A percentile compares a stretch with the other conserved stretches of the same genome.
Conservation (phyloP, 2,888 invertebrate genomes). For the Gnatocerus cornutus region DNA sequence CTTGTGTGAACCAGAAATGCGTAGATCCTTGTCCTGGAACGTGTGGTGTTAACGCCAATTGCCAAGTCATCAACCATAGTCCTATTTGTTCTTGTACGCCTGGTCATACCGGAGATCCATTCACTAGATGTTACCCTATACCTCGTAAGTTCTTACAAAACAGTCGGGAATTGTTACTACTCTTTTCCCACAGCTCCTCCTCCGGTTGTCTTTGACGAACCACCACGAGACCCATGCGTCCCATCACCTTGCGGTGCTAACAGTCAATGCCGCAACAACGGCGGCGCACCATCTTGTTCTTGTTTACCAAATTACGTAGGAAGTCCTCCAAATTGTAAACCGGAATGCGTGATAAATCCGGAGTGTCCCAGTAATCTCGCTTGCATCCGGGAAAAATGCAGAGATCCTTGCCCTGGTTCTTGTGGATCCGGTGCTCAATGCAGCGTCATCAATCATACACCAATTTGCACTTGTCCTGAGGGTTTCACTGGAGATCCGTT, state of each 20-base stretch:
- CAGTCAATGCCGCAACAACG: constrained; percentile 73
- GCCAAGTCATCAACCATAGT: constrained; percentile 72
- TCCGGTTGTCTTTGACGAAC: constrained; percentile 49
- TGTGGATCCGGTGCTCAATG: constrained; percentile 78
- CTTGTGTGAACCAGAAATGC: constrained; percentile 82
- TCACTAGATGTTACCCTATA: constrained; percentile 74
- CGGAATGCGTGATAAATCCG: constrained; percentile 74
- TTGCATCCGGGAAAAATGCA: constrained; percentile 75
- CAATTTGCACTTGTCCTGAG: constrained; percentile 78
- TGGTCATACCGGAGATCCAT: constrained; percentile 79
- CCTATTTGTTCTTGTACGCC: constrained; percentile 80
- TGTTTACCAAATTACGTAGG: constrained; percentile 73
- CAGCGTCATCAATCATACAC: constrained; percentile 78
- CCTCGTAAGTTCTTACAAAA: constrained; percentile 69
- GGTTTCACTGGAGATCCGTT: constrained; percentile 80
- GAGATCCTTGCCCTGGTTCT: constrained; percentile 78
- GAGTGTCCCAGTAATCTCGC: constrained; percentile 73
- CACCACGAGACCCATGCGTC: constrained; percentile 69
- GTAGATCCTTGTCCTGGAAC: constrained; percentile 81
- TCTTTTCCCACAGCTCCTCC: constrained; percentile 59
- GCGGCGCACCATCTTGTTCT: constrained; percentile 73
- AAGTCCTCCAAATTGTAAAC: constrained; percentile 74
- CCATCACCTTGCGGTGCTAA: constrained; percentile 77
- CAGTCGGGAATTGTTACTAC: no score
- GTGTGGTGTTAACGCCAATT: constrained; percentile 80